These are phyloP conservation scores for Mythimna pallens DNA, from an alignment of 2,888 invertebrate species.

Conservation along the genomic window DNA sequence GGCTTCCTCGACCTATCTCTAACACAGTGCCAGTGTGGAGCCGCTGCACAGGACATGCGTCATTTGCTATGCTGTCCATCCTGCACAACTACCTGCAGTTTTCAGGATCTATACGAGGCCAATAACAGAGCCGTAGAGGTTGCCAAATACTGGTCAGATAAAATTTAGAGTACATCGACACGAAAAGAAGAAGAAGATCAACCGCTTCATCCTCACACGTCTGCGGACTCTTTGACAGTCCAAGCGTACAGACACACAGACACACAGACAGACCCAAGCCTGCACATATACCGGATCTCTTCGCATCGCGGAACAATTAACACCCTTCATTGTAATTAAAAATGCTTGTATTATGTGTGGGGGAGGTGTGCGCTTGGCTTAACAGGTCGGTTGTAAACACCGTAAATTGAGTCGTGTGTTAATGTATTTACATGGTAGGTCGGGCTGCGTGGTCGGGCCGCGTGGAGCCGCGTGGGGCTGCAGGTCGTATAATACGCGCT, in stretches of 20 bases:
- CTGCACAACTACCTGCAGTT: too few species aligned
- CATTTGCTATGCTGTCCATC: too few species aligned
- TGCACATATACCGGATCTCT: not conserved
- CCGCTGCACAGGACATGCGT: too few species aligned
- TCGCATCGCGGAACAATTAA: not conserved
- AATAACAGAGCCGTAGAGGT: too few species aligned
- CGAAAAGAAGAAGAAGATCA: too few species aligned
- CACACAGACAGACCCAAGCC: not conserved
- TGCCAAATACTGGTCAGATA: too few species aligned
- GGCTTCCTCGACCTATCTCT: too few species aligned
- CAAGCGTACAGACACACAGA: constrained; percentile 34
- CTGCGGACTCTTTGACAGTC: constrained; percentile 52
- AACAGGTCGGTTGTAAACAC: constrained; percentile 18
- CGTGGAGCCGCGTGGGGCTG: not conserved
- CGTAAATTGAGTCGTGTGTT: constrained; percentile 38
- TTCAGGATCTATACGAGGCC: too few species aligned
- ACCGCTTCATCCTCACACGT: not conserved
- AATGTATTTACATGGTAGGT: constrained; percentile 34
- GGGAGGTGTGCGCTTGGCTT: constrained; percentile 3
- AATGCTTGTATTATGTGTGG: not conserved
- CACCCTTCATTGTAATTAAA: constrained; percentile 5
- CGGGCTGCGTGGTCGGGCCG: not conserved
- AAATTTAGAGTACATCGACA: too few species aligned
- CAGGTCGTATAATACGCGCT: constrained; percentile 9
- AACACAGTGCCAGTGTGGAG: too few species aligned